Percentiles rank a stretch among this genome's conserved stretches.
These are phyloP conservation scores for Erpetoichthys calabaricus DNA, from an alignment of 2,797 vertebrate species.

Conservation along the genomic window DNA sequence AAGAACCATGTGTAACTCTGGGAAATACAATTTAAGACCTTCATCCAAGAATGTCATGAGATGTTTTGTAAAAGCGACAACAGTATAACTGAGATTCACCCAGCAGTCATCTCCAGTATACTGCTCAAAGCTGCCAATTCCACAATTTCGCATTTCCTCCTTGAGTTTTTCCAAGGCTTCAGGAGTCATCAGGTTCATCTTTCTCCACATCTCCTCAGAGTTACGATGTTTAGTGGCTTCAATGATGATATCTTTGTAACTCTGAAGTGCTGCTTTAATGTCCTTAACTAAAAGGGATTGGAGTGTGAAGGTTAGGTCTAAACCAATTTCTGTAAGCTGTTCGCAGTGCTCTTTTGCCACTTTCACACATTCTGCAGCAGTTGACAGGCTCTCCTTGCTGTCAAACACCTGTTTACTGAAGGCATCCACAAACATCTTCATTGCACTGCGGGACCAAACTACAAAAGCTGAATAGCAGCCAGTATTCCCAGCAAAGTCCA, in stretches of 20 bases:
- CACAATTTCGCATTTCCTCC: constrained; percentile 84
- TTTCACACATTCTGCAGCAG: constrained; percentile 87
- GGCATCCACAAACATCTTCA: constrained; percentile 87
- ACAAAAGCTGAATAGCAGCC: constrained; percentile 95
- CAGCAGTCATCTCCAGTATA: constrained; percentile 94
- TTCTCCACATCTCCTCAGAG: constrained; percentile 97
- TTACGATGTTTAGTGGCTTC: constrained; percentile 96
- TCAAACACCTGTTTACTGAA: constrained; percentile 97
- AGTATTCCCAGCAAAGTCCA: constrained; percentile 77
- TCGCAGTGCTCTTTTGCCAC: constrained; percentile 91
- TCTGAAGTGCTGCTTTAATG: constrained; percentile 74
- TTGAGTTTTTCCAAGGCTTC: constrained; percentile 81
- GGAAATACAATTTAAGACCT: constrained; percentile 86
- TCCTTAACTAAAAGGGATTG: constrained; percentile 85
- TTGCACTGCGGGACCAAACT: constrained; percentile 81
- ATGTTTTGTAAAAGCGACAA: constrained; percentile 98
- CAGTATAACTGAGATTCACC: constrained; percentile 94
- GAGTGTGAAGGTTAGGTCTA: constrained; percentile 90
- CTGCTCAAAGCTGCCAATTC: constrained; percentile 71
- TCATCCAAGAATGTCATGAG: constrained; percentile 94
- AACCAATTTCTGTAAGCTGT: constrained; percentile 83
- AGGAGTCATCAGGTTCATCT: constrained; percentile 95
- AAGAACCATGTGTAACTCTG: constrained; percentile 93
- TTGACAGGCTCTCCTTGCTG: constrained; percentile 91
- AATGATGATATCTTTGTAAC: constrained; percentile 92